Percentiles rank a stretch among this genome's conserved stretches.
Conservation (phyloP, 2,888 invertebrate species). For the Zaprionus lineosus region DNA sequence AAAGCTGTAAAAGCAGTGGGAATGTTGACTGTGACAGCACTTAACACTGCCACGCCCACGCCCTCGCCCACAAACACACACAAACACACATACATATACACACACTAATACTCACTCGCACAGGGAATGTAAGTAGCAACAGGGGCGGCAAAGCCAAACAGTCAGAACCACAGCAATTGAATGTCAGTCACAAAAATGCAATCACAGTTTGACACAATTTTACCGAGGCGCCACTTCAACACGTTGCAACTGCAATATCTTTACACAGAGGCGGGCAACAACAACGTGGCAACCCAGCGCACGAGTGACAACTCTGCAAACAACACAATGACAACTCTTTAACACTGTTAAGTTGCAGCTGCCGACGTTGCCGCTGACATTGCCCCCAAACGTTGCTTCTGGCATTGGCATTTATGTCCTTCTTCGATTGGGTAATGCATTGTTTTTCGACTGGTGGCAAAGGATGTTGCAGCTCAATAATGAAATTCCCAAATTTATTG, state of each 20-base stretch:
- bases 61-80: slow-evolving; percentile 6
- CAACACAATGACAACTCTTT: slow-evolving; percentile 76
- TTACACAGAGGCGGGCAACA: slow-evolving; percentile 49
- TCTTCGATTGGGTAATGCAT: too few species aligned
- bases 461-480: too few species aligned
- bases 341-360: slow-evolving; percentile 67
- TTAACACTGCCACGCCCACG: slow-evolving; percentile 31
- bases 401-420: slow-evolving; percentile 25
- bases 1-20: slow-evolving; percentile 40
- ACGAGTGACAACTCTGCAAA: slow-evolving; percentile 69
- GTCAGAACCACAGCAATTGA: slow-evolving; percentile 63
- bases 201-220: slow-evolving; percentile 78
- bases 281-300: slow-evolving; percentile 39
- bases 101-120: not conserved
- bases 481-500: too few species aligned
- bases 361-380: slow-evolving; percentile 35
- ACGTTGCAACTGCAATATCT: slow-evolving; percentile 77
- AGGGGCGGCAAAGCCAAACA: slow-evolving; percentile 46
- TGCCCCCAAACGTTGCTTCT: slow-evolving; percentile 9
- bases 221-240: slow-evolving; percentile 76
- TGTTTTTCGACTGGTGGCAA: too few species aligned
- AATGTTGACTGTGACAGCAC: slow-evolving; percentile 45
- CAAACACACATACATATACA: not conserved
- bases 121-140: too few species aligned
- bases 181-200: slow-evolving; percentile 77